Evolutionary conservation across 2,888 invertebrate genomes (phyloP).

Genomic region (Phyllotreta striolata): DNA sequence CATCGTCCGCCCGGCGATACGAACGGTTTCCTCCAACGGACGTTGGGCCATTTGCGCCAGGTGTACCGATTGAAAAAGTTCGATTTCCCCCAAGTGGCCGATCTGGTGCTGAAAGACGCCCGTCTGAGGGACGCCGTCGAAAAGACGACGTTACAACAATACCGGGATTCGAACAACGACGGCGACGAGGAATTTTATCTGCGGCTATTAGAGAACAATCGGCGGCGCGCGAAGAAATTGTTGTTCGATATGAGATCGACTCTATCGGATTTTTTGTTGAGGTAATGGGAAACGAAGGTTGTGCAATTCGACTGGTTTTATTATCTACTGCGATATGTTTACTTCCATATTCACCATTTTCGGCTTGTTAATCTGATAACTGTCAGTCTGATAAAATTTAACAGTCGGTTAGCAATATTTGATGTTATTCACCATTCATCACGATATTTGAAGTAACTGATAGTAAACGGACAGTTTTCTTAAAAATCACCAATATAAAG

Average conservation of each 20-base stretch:
- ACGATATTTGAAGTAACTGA: too few relatives aligned
- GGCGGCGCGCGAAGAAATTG: conserved; percentile 72
- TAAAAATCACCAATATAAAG: too few relatives aligned
- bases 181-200: conserved; percentile 63
- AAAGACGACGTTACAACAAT: conserved; percentile 68
- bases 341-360: too few relatives aligned
- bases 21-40: conserved; percentile 67
- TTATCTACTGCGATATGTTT: too few relatives aligned
- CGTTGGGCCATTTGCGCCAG: conserved; percentile 73
- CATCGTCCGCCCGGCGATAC: conserved; percentile 65
- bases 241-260: conserved; percentile 82
- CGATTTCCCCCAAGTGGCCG: conserved; percentile 73
- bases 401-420: too few relatives aligned
- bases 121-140: conserved; percentile 75
- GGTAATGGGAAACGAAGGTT: too few relatives aligned
- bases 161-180: conserved; percentile 52
- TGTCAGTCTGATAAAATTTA: too few relatives aligned
- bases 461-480: too few relatives aligned
- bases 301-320: too few relatives aligned
- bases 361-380: too few relatives aligned
- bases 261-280: conserved; percentile 75
- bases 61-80: conserved; percentile 72
- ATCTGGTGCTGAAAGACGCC: conserved; percentile 71
- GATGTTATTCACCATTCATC: too few relatives aligned
- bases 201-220: conserved; percentile 67